Percentiles rank a stretch among this genome's conserved stretches.
These are phyloP conservation scores for Diorhabda sublineata DNA, from an alignment of 1,140 invertebrate species.

Conservation along the genomic window DNA sequence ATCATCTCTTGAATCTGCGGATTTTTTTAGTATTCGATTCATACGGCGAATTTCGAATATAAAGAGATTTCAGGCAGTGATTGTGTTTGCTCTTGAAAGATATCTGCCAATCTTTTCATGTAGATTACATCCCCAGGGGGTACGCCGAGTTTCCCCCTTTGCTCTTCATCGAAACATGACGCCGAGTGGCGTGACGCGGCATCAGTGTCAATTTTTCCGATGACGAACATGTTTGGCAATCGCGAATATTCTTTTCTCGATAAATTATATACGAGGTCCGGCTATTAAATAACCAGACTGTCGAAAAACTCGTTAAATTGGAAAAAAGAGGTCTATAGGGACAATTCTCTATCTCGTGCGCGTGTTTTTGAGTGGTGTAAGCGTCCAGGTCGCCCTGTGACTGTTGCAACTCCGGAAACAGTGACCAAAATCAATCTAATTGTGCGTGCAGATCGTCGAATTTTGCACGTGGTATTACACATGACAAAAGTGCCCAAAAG, in stretches of 20 bases:
- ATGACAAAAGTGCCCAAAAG: too few species aligned
- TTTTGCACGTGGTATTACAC: too few species aligned
- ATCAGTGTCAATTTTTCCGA: neutral
- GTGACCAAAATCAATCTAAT: too few species aligned
- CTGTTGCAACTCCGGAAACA: too few species aligned
- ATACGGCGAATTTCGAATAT: neutral
- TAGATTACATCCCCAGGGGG: conserved; percentile 17
- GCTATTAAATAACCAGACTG: neutral
- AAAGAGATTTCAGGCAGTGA: conserved; percentile 7
- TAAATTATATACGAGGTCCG: conserved; percentile 3
- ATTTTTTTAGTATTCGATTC: neutral
- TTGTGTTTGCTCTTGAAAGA: conserved; percentile 12
- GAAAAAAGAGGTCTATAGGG: neutral
- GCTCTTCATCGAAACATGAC: conserved; percentile 3
- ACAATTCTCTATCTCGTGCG: too few species aligned
- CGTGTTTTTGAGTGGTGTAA: too few species aligned
- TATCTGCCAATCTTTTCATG: conserved; percentile 19
- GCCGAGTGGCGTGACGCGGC: neutral
- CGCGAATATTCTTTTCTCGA: neutral
- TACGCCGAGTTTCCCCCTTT: conserved; percentile 7
- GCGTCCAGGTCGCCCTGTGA: too few species aligned
- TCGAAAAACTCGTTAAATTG: neutral
- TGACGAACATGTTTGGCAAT: neutral
- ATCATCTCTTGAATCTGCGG: conserved; percentile 2
- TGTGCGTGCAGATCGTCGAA: too few species aligned